Conservation (phyloP, 2,797 vertebrate genomes). For the Spinibarbus caldwelli region DNA sequence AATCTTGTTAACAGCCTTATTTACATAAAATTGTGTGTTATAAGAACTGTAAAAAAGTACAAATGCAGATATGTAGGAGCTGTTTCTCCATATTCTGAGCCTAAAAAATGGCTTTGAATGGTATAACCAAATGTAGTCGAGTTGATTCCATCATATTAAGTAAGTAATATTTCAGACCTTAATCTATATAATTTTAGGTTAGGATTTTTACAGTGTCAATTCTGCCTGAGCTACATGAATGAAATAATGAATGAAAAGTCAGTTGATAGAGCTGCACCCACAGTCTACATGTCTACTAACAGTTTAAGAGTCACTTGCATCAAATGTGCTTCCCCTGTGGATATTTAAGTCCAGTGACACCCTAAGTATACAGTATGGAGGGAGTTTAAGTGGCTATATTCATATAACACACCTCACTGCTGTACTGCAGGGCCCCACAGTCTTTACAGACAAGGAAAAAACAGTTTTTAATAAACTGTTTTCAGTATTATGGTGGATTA, state of each 20-base stretch:
- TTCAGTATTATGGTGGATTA: neutral
- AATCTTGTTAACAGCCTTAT: neutral
- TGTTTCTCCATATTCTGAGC: neutral
- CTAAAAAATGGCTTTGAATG: neutral
- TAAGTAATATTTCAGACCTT: neutral
- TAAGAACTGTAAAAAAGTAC: neutral
- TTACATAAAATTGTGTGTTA: neutral
- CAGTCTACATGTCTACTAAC: slow-evolving; percentile 6
- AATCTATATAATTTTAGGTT: neutral
- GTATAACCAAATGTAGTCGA: too few relatives aligned
- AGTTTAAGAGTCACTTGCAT: neutral
- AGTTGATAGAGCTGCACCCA: neutral
- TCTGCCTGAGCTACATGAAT: neutral
- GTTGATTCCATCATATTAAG: neutral
- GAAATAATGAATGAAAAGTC: neutral
- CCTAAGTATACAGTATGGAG: neutral
- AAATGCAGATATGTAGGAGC: neutral
- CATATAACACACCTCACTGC: neutral
- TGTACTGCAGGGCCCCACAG: too few relatives aligned
- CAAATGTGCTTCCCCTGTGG: slow-evolving; percentile 39
- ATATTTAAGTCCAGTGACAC: slow-evolving; percentile 35
- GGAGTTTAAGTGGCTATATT: neutral
- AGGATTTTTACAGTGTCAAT: neutral
- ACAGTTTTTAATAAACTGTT: neutral
- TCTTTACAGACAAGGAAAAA: neutral